Percentiles rank a stretch among this genome's conserved stretches.
Conservation (phyloP, 35 echinoderm and acorn worm species). For the Apostichopus californicus region DNA sequence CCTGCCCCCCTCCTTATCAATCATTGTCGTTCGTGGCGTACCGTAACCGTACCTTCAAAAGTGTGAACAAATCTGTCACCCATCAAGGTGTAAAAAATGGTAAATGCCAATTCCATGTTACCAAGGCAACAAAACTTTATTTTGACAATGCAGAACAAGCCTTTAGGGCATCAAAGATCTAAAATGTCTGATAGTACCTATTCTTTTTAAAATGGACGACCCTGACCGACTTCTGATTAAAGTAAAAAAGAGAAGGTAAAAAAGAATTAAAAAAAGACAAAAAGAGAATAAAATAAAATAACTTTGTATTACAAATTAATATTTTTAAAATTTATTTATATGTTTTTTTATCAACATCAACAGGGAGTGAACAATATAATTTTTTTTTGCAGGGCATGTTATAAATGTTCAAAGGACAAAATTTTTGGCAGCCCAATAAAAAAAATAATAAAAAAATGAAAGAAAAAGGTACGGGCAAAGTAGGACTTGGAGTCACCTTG, state of each 20-base stretch:
- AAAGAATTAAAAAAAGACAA: background rate
- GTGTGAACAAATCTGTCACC: slow-evolving; percentile 17
- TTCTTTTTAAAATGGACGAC: background rate
- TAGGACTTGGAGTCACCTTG: background rate
- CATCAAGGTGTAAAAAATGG: background rate
- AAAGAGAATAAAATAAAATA: background rate
- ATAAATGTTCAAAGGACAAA: no score
- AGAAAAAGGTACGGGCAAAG: background rate
- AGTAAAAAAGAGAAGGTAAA: background rate
- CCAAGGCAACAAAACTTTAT: background rate
- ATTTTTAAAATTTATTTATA: no score
- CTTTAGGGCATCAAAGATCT: background rate
- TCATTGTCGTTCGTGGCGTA: background rate
- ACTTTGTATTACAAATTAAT: no score
- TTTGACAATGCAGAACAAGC: slow-evolving; percentile 5
- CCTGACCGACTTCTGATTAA: background rate
- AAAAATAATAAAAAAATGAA: background rate
- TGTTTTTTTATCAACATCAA: no score
- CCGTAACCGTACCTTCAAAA: background rate
- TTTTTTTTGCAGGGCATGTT: no score
- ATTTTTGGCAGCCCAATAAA: no score
- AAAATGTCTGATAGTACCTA: background rate
- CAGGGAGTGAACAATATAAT: no score
- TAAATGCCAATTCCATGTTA: background rate
- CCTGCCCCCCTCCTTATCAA: background rate